Evolutionary conservation across 2,888 invertebrate species (phyloP), one percentile per base, ranked within the genome.

Genomic region (Napeogenes inachia): DNA sequence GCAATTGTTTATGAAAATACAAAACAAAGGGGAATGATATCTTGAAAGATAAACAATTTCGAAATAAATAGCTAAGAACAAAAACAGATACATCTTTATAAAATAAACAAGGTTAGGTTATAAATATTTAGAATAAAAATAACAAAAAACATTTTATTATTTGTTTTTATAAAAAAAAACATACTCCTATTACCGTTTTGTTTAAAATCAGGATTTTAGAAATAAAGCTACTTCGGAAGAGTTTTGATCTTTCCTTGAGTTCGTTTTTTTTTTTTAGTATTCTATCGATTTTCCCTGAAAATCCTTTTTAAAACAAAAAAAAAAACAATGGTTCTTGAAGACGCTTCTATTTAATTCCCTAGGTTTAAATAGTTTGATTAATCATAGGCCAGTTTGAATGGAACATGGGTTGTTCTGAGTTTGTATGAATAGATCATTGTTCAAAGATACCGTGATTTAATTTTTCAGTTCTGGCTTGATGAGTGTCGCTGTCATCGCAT

Each of bases 301-400:
- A 21, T 21, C 21, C 21, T 21, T 21, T 21, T 21, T 21, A 21
- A 21, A 21, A 21, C 21, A 0, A 21, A 6, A 6, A 0, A 21
- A 6, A 6, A 38, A 38, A 6, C 38, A 38, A 38, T 8, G 5
- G 5, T 38, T 38, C 38, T 38, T 38, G 38, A 38, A 38, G 38
- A 8, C 38, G 38, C 38, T 38, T 6, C 8, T 3, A 8, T 38
- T 38, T 38, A 56, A 56, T 54, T 58, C 38, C 59, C 54, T 54
- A 42, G 13, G 33, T 46, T 55, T 54, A 59, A 62, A 57, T 63
- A 62, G 60, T 64, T 75, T 77, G 74, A 80, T 81, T 81, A 81
- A 81, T 82, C 75, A 75, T 73, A 61, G 67, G 63, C 68, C 68
- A 64, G 67, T 71, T 79, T 81, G 73, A 77, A 80, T 75, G 66